Evolutionary conservation across 2,797 vertebrate genomes (phyloP), one percentile per base, ranked within the genome.

Genomic region (Crax fasciolata): DNA sequence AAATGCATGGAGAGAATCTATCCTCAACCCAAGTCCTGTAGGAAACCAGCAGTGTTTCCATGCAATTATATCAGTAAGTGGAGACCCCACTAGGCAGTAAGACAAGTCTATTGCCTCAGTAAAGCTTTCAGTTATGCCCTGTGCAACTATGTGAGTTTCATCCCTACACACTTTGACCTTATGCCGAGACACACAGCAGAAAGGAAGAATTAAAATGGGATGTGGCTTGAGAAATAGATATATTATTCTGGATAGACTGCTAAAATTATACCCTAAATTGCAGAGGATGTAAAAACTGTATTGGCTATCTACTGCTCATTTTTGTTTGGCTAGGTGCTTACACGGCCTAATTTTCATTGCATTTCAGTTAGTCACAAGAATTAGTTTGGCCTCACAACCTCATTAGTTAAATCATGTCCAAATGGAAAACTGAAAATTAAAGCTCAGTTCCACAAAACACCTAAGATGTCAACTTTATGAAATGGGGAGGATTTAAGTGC

Each of bases 291-390:
- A 70, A 76, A 68, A 84, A 66, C 9, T 49, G 39, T 87, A 55
- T 43, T 89, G 17, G 23, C 15, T 61, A 16, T 61, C 27, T 76
- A n/a, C 6, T 24, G 7, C 43, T 70, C 32, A 46, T n/a, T 89
- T 93, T 79, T 79, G 65, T 91, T 82, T 76, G 38, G 4, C 39
- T 77, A 18, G 12, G 6, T 58, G 11, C 18, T 90, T 84, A 32
- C 51, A 74, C 13, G 78, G 9, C 25, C 24, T 72, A 66, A 80
- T 51, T 72, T 20, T 20, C 46, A 65, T 9, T 67, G 12, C 15
- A 68, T 72, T 63, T 91, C 61, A 91, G 30, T 49, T 84, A 88
- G 10, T 38, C 30, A 68, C 44, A 81, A 88, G 25, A 91, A 85
- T 72, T 75, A 84, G 30, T 74, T 88, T 84, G 85, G 10, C 41